Percentiles rank a stretch among this genome's conserved stretches.
These are phyloP conservation scores for Ctenopoma kingsleyae DNA, from an alignment of 2,797 vertebrate genomes.

Conservation along the genomic window DNA sequence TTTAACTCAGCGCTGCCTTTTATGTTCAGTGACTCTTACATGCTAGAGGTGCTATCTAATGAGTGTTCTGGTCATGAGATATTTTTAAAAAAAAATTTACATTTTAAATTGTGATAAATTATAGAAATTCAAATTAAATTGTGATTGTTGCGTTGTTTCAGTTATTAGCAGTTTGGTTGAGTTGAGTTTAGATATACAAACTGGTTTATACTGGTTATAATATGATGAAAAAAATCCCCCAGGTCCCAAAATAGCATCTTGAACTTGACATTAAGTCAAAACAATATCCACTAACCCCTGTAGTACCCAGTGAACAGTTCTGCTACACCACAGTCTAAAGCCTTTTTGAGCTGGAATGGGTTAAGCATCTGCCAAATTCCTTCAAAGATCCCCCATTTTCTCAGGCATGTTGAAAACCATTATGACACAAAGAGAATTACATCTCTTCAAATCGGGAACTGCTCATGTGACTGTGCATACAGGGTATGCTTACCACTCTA, in stretches of 20 bases:
- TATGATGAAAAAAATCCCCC: too few species aligned
- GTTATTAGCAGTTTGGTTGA: too few species aligned
- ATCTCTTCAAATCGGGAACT: slow-evolving; percentile 64
- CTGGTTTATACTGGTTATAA: too few species aligned
- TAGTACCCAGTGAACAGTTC: background rate
- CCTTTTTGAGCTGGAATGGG: slow-evolving; percentile 32
- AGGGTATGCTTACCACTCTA: slow-evolving; percentile 51
- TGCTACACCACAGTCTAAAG: slow-evolving; percentile 14
- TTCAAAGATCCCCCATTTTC: slow-evolving; percentile 47
- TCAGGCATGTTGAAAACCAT: slow-evolving; percentile 62
- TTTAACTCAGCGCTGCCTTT: background rate
- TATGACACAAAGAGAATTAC: slow-evolving; percentile 69
- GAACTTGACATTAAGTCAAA: too few species aligned
- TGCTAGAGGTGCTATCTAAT: background rate
- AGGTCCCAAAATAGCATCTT: too few species aligned
- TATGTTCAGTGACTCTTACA: background rate
- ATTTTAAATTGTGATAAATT: too few species aligned
- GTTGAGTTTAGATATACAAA: too few species aligned
- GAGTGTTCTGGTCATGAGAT: background rate
- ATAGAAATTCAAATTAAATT: too few species aligned
- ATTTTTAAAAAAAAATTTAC: background rate
- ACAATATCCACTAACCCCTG: background rate
- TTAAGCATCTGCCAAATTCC: slow-evolving; percentile 62
- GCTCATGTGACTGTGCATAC: slow-evolving; percentile 61
- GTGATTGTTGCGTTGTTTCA: too few species aligned